Evolutionary conservation across 2,797 vertebrate genomes (phyloP).

Genomic region (Tangara arthus): DNA sequence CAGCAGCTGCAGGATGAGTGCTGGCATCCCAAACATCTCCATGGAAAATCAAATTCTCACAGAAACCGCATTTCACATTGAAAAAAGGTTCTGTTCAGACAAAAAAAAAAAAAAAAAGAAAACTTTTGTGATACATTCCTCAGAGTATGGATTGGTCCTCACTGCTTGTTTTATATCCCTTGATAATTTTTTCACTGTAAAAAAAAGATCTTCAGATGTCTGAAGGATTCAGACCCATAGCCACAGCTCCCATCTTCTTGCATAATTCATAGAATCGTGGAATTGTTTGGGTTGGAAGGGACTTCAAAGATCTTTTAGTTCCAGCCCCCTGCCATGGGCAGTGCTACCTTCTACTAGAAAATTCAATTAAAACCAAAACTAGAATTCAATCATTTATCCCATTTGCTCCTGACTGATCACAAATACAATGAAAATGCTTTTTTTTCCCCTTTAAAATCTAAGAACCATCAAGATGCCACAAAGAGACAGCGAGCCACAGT

Average conservation of each 20-base stretch:
- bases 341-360: background rate
- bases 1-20: background rate
- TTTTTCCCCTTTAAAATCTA: background rate
- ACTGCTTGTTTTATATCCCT: background rate
- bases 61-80: background rate
- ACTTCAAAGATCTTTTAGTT: background rate
- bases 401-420: background rate
- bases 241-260: background rate
- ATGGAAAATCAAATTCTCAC: background rate
- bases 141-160: background rate
- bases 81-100: background rate
- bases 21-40: background rate
- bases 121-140: background rate
- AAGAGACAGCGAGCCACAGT: constrained; percentile 40
- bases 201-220: background rate
- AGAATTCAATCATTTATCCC: background rate
- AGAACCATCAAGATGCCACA: constrained; percentile 22
- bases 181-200: background rate
- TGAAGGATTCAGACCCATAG: background rate
- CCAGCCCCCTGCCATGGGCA: rapidly evolving
- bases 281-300: background rate
- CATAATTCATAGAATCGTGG: background rate
- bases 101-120: background rate
- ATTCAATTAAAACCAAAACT: background rate
- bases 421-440: background rate